These are phyloP conservation scores for Gulo gulo DNA, from an alignment of 2,113 vertebrate genomes.

Conservation along the genomic window DNA sequence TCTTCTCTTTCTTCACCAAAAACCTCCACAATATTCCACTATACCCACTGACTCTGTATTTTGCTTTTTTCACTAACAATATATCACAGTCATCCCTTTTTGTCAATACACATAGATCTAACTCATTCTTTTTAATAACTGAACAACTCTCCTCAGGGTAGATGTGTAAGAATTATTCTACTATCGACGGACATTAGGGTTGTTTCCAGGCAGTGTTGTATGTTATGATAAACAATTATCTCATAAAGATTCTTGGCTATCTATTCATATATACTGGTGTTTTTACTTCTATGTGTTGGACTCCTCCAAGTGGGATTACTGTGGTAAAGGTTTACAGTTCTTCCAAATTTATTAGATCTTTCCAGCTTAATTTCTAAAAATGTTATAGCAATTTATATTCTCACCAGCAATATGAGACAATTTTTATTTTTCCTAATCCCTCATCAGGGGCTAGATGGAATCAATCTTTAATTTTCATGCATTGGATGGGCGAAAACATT, in stretches of 20 bases:
- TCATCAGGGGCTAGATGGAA: neutral
- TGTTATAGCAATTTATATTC: neutral
- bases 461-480: slow-evolving; percentile 51
- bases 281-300: neutral
- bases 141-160: slow-evolving; percentile 19
- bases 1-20: neutral
- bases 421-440: slow-evolving; percentile 12
- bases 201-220: slow-evolving; percentile 18
- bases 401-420: neutral
- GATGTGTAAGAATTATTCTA: slow-evolving; percentile 22
- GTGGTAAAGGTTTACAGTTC: slow-evolving; percentile 12
- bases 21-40: neutral
- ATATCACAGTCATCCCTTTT: neutral
- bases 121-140: slow-evolving; percentile 48
- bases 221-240: slow-evolving; percentile 45
- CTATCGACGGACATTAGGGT: neutral
- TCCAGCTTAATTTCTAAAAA: slow-evolving; percentile 55
- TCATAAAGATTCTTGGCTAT: slow-evolving; percentile 39
- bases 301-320: slow-evolving; percentile 7
- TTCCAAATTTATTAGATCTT: slow-evolving; percentile 51
- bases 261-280: neutral
- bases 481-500: neutral
- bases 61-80: neutral
- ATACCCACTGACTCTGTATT: neutral
- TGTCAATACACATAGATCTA: slow-evolving; percentile 35